Percentiles rank a stretch among this genome's conserved stretches.
Evolutionary conservation across 2,113 vertebrate genomes (phyloP).

Genomic region (Corvus cornix): DNA sequence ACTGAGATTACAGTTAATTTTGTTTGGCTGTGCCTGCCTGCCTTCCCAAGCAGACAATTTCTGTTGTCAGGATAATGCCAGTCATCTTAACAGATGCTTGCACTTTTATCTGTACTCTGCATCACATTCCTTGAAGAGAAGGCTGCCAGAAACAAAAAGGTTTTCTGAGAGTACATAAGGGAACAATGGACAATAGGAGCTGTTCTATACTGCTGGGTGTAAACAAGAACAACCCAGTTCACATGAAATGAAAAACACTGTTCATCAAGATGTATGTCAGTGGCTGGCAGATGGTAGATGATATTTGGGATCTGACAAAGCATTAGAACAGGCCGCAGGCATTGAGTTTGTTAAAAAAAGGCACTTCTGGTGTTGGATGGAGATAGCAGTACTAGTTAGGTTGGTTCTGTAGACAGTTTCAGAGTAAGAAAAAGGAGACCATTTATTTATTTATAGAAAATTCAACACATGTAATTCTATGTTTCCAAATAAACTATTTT

Average conservation of each 20-base stretch:
- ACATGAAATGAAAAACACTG: slow-evolving; percentile 11
- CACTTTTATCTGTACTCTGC: background rate
- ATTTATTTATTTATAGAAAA: background rate
- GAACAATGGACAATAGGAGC: slow-evolving; percentile 57
- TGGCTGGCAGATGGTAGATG: background rate
- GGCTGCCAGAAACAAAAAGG: slow-evolving; percentile 16
- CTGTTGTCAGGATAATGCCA: background rate
- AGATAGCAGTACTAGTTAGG: background rate
- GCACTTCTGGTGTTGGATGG: background rate
- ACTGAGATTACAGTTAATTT: background rate
- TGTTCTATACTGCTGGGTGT: background rate
- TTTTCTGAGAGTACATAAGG: slow-evolving; percentile 27
- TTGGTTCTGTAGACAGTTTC: background rate
- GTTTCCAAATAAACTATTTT: background rate
- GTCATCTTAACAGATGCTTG: slow-evolving; percentile 14
- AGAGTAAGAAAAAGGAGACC: background rate
- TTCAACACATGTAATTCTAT: background rate
- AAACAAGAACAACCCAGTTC: slow-evolving; percentile 41
- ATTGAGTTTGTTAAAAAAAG: background rate
- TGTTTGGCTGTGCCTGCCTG: background rate
- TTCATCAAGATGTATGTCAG: slow-evolving; percentile 2
- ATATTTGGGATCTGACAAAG: background rate
- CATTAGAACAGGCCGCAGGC: background rate
- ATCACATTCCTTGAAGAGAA: slow-evolving; percentile 31
- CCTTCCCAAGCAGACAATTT: background rate